Percentiles rank a stretch among this genome's conserved stretches.
phyloP scores from a whole-genome alignment of 2,888 invertebrate genomes.

The Mythimna impura region DNA sequence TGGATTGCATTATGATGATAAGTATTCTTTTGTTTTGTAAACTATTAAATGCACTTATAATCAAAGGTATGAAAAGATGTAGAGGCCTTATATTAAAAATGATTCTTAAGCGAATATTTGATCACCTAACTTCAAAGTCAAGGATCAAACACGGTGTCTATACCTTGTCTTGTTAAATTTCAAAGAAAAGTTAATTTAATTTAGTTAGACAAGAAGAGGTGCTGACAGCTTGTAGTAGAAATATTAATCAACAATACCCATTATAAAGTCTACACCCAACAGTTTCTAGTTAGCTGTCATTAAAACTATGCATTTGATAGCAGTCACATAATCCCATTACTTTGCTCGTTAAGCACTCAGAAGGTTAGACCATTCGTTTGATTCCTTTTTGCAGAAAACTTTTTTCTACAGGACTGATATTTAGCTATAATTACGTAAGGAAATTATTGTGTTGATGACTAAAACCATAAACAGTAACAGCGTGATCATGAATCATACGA shows the following conservation, averaged over 20 bases:
- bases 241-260: conserved; percentile 15
- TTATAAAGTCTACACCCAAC: conserved; percentile 1
- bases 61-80: background rate
- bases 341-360: background rate
- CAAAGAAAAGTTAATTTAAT: conserved; percentile 25
- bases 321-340: conserved; percentile 12
- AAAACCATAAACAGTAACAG: conserved; percentile 48
- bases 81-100: conserved; percentile 3
- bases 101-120: background rate
- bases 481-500: conserved; percentile 59
- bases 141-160: conserved; percentile 17
- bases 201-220: background rate
- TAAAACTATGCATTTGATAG: conserved; percentile 28
- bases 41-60: background rate
- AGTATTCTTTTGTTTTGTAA: background rate
- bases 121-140: conserved; percentile 24
- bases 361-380: background rate
- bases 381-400: background rate
- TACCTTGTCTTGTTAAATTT: background rate
- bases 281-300: background rate
- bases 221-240: conserved; percentile 23
- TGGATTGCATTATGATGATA: background rate
- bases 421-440: conserved; percentile 23
- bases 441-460: conserved; percentile 50
- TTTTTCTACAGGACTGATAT: conserved; percentile 13